Evolutionary conservation across 1,140 invertebrate genomes (phyloP).

Genomic region (Drosophila mayri): DNA sequence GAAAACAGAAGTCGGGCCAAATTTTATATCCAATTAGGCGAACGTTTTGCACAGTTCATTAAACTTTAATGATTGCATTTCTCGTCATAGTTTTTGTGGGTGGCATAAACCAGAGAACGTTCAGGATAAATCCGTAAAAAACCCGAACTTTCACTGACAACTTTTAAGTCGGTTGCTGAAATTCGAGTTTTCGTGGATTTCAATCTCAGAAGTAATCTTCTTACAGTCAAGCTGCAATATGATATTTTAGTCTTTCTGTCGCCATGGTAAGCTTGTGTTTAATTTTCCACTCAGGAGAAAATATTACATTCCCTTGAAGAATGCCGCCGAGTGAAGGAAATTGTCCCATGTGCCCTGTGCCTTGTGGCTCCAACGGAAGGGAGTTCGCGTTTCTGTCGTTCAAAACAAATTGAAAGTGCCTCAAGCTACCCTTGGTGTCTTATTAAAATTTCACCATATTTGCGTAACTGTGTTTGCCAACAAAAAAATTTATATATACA

Average conservation of each 20-base stretch:
- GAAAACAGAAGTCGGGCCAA: conserved; percentile 5
- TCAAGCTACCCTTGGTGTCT: conserved; percentile 11
- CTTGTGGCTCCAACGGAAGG: conserved; percentile 9
- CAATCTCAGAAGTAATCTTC: conserved; percentile 24
- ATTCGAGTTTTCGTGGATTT: neutral
- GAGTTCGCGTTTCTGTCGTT: conserved; percentile 5
- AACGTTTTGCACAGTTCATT: conserved; percentile 22
- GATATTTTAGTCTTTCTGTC: conserved; percentile 25
- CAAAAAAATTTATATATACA: neutral
- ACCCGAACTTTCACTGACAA: conserved; percentile 6
- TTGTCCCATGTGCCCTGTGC: conserved; percentile 7
- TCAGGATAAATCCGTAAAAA: conserved; percentile 1
- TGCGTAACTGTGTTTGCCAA: conserved; percentile 10
- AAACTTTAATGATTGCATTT: conserved; percentile 24
- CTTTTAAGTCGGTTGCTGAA: conserved; percentile 31
- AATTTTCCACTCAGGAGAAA: conserved; percentile 30
- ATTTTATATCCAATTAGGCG: conserved; percentile 40
- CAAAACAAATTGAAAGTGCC: conserved; percentile 38
- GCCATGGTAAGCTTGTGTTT: conserved; percentile 28
- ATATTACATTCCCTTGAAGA: conserved; percentile 23
- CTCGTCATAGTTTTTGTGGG: neutral
- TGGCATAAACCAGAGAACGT: neutral
- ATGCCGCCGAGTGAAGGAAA: conserved; percentile 11
- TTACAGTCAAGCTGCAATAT: conserved; percentile 18
- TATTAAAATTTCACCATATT: conserved; percentile 26